phyloP scores from a whole-genome alignment of 2,888 invertebrate species.

The Campoplex nolae region DNA sequence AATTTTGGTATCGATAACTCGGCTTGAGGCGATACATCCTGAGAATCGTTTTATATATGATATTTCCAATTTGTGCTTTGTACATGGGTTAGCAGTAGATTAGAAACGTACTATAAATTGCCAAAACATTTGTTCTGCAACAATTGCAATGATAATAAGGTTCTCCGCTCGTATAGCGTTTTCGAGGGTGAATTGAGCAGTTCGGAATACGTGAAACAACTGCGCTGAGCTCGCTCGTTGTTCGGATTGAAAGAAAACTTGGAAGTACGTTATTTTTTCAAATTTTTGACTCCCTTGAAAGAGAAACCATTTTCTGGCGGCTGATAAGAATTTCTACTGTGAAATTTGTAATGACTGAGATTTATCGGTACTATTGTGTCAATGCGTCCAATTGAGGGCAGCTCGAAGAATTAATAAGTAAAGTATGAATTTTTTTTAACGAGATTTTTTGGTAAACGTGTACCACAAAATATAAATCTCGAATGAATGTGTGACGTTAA shows the following conservation, averaged over 20 bases:
- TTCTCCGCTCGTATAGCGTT: background rate
- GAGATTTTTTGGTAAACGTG: background rate
- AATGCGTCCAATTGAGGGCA: slow-evolving; percentile 51
- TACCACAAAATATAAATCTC: slow-evolving; percentile 20
- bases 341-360: slow-evolving; percentile 31
- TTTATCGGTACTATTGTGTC: slow-evolving; percentile 39
- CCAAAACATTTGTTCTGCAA: background rate
- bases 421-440: slow-evolving; percentile 5
- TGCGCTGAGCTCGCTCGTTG: background rate
- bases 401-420: slow-evolving; percentile 42
- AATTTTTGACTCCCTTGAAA: slow-evolving; percentile 4
- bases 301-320: background rate
- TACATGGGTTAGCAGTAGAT: background rate
- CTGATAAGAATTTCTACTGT: slow-evolving; percentile 20
- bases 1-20: background rate
- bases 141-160: background rate
- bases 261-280: background rate
- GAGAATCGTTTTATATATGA: background rate
- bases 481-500: slow-evolving; percentile 2
- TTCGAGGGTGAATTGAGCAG: background rate
- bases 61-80: background rate
- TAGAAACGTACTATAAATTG: background rate
- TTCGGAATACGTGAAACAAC: background rate
- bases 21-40: background rate
- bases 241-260: background rate